phyloP scores from a whole-genome alignment of 2,888 invertebrate species.

The Suillia variegata region DNA sequence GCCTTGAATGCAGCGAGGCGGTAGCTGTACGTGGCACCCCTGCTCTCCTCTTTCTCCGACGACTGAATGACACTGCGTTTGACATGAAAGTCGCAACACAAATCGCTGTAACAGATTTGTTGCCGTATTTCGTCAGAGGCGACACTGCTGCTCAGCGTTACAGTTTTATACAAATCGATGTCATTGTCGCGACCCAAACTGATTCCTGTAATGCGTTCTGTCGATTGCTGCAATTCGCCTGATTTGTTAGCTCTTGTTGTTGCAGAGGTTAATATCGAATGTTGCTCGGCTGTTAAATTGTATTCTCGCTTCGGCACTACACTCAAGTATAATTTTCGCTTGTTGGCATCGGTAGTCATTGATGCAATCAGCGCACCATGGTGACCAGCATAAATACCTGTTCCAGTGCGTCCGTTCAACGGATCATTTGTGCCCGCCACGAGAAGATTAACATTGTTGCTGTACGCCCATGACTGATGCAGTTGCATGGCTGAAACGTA shows the following conservation, averaged over 20 bases:
- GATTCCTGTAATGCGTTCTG: conserved; percentile 7
- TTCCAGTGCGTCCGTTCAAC: conserved; percentile 67
- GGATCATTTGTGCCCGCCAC: conserved; percentile 71
- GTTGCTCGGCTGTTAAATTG: background rate
- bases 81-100: conserved; percentile 9
- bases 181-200: conserved; percentile 1
- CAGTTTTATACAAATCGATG: conserved; percentile 8
- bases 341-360: conserved; percentile 16
- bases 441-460: conserved; percentile 69
- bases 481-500: conserved; percentile 61
- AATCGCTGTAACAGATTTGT: conserved; percentile 1
- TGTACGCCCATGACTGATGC: conserved; percentile 71
- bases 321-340: conserved; percentile 16
- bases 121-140: background rate
- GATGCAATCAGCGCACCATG: conserved; percentile 2
- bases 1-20: conserved; percentile 1
- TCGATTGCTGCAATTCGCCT: background rate
- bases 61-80: background rate
- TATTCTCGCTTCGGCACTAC: conserved; percentile 18
- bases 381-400: conserved; percentile 70
- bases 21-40: background rate
- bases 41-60: background rate
- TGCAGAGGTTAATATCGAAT: no score
- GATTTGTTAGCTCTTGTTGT: no score
- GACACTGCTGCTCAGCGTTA: background rate